These are phyloP conservation scores for Drosophila lacicola DNA, from an alignment of 2,888 invertebrate species.

Conservation along the genomic window DNA sequence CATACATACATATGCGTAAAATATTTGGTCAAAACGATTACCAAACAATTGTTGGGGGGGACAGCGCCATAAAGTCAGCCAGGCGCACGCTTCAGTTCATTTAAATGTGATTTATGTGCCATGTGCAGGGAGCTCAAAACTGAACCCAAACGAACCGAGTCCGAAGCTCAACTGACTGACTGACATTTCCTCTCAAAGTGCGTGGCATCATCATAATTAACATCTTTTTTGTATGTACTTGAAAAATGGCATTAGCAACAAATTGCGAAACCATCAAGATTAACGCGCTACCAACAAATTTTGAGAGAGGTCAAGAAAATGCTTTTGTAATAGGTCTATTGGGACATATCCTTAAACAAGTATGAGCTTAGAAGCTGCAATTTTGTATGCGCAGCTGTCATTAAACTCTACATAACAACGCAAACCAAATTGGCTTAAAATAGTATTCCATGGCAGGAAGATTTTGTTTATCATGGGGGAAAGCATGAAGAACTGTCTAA, in stretches of 20 bases:
- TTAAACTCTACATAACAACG: no score
- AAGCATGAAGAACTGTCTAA: not conserved
- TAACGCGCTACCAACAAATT: not conserved
- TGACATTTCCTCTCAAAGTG: constrained; percentile 53
- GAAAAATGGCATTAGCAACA: constrained; percentile 20
- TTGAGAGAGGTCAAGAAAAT: not conserved
- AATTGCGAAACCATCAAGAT: constrained; percentile 25
- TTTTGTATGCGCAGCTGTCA: no score
- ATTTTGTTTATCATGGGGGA: not conserved
- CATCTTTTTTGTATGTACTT: constrained; percentile 7
- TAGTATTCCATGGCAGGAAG: no score
- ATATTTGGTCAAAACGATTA: constrained; percentile 68
- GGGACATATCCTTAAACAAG: no score
- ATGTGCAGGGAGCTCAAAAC: constrained; percentile 22
- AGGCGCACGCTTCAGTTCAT: constrained; percentile 65
- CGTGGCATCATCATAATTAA: constrained; percentile 34
- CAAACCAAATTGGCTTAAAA: not conserved
- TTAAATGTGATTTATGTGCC: constrained; percentile 65
- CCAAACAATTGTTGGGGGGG: constrained; percentile 57
- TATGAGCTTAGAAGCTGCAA: no score
- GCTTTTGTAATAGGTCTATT: not conserved
- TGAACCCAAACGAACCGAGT: constrained; percentile 16
- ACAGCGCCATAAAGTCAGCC: constrained; percentile 47
- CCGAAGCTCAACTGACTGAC: not conserved
- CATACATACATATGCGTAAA: constrained; percentile 28